These are phyloP conservation scores for Dipodomys stephensi DNA, from an alignment of 2,113 vertebrate species.

Conservation along the genomic window DNA sequence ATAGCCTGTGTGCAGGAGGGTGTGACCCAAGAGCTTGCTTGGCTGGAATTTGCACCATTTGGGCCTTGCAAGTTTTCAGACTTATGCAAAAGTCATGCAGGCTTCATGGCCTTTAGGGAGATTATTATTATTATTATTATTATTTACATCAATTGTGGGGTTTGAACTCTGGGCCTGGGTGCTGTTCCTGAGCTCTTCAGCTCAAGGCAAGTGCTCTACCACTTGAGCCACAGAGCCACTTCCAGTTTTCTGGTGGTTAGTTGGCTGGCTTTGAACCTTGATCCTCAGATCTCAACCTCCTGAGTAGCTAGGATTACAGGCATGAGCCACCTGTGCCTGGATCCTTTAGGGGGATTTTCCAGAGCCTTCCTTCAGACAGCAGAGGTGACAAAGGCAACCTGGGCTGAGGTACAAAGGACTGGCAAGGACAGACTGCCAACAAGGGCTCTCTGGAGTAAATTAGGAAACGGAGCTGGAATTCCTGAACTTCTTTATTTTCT, in stretches of 20 bases:
- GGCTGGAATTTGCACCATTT: not conserved
- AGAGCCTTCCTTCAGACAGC: not conserved
- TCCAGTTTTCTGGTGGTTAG: too few species aligned
- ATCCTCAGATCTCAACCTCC: too few species aligned
- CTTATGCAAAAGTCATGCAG: not conserved
- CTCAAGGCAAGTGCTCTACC: too few species aligned
- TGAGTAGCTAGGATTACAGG: too few species aligned
- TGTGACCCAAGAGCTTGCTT: not conserved
- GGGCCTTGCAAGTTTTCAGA: not conserved
- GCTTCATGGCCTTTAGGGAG: not conserved
- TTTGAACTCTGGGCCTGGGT: too few species aligned
- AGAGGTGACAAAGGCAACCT: not conserved
- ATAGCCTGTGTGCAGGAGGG: not conserved
- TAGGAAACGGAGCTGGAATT: conserved; percentile 63
- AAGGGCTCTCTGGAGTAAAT: conserved; percentile 51
- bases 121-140: too few species aligned
- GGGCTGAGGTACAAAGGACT: not conserved
- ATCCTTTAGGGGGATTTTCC: not conserved
- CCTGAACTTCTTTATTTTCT: conserved; percentile 57
- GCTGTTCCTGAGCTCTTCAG: too few species aligned
- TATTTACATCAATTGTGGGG: too few species aligned
- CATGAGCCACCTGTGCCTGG: too few species aligned
- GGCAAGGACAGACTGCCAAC: too few species aligned
- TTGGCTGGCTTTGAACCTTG: too few species aligned
- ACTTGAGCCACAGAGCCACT: too few species aligned